Conservation (phyloP, 23 tunicate species). For the Styela clava region DNA sequence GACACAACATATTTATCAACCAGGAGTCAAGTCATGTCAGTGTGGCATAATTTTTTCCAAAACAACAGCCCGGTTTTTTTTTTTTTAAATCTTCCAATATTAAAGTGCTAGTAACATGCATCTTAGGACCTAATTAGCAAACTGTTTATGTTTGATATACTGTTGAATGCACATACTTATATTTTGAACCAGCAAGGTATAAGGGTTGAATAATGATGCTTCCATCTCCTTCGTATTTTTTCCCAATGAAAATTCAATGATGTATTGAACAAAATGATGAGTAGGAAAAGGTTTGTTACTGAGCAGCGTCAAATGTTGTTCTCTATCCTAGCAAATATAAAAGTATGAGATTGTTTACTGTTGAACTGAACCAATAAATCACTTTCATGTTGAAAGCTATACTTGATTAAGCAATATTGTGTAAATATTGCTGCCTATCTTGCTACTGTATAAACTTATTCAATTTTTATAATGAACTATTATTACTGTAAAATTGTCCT, state of each 20-base stretch:
- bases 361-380: neutral
- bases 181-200: constrained; percentile 62
- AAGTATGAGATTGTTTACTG: neutral
- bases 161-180: constrained; percentile 37
- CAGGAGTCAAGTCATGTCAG: no score
- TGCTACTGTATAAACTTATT: no score
- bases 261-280: constrained; percentile 5
- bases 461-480: no score
- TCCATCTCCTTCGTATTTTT: constrained; percentile 3
- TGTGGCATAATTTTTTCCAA: no score
- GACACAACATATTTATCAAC: no score
- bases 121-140: no score
- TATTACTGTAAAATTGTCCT: no score
- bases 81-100: no score
- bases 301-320: constrained; percentile 72
- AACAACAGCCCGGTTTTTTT: no score
- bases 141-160: no score
- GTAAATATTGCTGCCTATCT: no score
- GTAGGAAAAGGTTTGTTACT: constrained; percentile 69
- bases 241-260: constrained; percentile 40
- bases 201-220: constrained; percentile 69
- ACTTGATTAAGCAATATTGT: neutral
- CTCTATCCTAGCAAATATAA: constrained; percentile 45
- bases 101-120: no score
- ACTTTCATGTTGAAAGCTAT: neutral